Percentiles rank a stretch among this genome's conserved stretches.
phyloP scores from a whole-genome alignment of 2,888 invertebrate genomes.

The Dorcus parallelipipedus region DNA sequence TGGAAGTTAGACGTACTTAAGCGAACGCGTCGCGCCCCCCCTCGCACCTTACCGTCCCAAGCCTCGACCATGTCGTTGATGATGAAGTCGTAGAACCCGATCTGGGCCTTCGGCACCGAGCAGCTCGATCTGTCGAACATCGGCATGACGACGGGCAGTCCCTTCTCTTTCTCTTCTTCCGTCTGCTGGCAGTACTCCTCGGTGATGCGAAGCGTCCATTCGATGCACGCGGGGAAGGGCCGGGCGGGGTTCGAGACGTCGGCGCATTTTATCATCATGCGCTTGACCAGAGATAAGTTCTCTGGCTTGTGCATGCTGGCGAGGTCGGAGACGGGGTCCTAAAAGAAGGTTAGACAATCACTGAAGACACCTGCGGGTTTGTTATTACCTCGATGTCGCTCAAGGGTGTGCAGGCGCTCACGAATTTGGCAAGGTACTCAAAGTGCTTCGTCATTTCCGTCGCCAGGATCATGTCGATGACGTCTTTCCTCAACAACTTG shows the following conservation, averaged over 20 bases:
- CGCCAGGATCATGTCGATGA: conserved; percentile 98
- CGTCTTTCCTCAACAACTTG: conserved; percentile 81
- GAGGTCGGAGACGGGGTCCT: conserved; percentile 5
- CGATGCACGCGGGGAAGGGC: conserved; percentile 76
- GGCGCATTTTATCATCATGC: conserved; percentile 98
- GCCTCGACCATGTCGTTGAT: conserved; percentile 97
- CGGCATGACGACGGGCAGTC: conserved; percentile 95
- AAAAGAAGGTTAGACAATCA: too few relatives aligned
- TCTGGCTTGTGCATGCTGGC: conserved; percentile 63
- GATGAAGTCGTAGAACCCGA: conserved; percentile 96
- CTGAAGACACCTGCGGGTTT: too few relatives aligned
- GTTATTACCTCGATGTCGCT: too few relatives aligned
- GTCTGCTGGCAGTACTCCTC: conserved; percentile 98
- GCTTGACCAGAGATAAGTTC: conserved; percentile 80
- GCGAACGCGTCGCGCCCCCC: too few relatives aligned
- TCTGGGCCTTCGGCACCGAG: conserved; percentile 96
- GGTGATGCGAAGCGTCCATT: conserved; percentile 94
- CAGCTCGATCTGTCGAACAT: conserved; percentile 94
- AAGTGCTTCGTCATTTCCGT: conserved; percentile 99
- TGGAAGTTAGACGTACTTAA: too few relatives aligned
- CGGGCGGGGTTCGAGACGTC: conserved; percentile 97
- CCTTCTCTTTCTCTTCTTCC: conserved; percentile 87
- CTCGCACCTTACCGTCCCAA: conserved; percentile 79
- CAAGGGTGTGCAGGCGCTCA: conserved; percentile 81
- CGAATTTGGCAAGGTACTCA: conserved; percentile 96